Conservation (phyloP, 2,113 vertebrate species). For the Scophthalmus maximus region DNA sequence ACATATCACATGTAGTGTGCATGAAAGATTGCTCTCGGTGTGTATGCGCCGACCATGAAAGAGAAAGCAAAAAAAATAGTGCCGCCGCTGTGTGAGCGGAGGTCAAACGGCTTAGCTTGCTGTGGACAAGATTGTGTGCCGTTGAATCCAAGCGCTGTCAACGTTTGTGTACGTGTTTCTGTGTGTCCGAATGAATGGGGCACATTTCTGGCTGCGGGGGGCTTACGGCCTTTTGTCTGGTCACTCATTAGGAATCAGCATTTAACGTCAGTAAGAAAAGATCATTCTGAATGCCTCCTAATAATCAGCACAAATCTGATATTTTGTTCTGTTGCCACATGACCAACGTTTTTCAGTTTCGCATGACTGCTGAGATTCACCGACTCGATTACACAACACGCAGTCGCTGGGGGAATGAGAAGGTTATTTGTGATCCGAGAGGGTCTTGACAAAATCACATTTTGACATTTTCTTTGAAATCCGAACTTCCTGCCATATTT, state of each 20-base stretch:
- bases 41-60: slow-evolving; percentile 1
- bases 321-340: slow-evolving; percentile 12
- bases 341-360: slow-evolving; percentile 10
- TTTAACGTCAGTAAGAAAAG: background rate
- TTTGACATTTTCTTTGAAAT: slow-evolving; percentile 15
- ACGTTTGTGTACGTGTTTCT: background rate
- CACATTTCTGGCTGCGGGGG: background rate
- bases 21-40: slow-evolving; percentile 30
- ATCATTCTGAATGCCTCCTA: slow-evolving; percentile 2
- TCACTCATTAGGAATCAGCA: background rate
- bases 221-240: slow-evolving; percentile 3
- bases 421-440: slow-evolving; percentile 32
- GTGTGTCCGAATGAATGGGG: slow-evolving; percentile 14
- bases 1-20: slow-evolving; percentile 15
- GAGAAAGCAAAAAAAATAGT: slow-evolving; percentile 14
- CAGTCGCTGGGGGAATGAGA: slow-evolving; percentile 4
- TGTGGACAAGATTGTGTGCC: slow-evolving; percentile 10
- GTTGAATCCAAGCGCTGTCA: slow-evolving; percentile 33
- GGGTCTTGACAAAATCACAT: slow-evolving; percentile 1
- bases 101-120: slow-evolving; percentile 6
- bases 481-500: slow-evolving; percentile 7
- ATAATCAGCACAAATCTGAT: slow-evolving; percentile 11
- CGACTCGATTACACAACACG: background rate
- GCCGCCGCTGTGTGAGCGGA: slow-evolving; percentile 31
- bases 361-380: slow-evolving; percentile 19